phyloP scores from a whole-genome alignment of 2,888 invertebrate species.

The Cephonodes hylas region DNA sequence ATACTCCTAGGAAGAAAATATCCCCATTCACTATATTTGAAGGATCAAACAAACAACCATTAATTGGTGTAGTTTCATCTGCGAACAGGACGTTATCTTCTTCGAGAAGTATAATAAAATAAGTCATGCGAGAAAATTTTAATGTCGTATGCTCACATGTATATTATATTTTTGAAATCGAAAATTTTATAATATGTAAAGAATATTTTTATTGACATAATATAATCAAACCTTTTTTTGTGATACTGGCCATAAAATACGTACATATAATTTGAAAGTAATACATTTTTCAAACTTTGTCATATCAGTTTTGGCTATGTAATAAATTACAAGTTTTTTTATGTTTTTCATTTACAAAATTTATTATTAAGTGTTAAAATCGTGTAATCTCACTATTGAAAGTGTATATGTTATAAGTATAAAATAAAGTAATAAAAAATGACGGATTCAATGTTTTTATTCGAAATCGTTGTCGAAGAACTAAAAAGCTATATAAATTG shows the following conservation, averaged over 20 bases:
- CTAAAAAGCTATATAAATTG: constrained; percentile 45
- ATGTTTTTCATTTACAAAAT: constrained; percentile 22
- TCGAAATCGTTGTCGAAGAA: constrained; percentile 58
- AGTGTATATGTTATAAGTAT: constrained; percentile 20
- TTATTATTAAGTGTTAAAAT: constrained; percentile 19
- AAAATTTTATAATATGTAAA: too few species aligned
- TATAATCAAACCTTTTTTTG: background rate
- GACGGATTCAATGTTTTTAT: constrained; percentile 68
- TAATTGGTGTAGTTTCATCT: constrained; percentile 21
- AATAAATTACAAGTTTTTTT: constrained; percentile 47
- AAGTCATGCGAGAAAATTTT: background rate
- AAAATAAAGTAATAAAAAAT: constrained; percentile 35
- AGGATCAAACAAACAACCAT: constrained; percentile 14
- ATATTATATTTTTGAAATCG: too few species aligned
- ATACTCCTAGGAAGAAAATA: constrained; percentile 49
- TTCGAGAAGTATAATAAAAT: constrained; percentile 14
- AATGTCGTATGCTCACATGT: background rate
- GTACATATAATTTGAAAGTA: background rate
- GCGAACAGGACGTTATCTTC: constrained; percentile 22
- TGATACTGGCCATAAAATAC: background rate
- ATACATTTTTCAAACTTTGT: constrained; percentile 18
- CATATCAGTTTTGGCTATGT: constrained; percentile 39
- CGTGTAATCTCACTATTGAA: constrained; percentile 16
- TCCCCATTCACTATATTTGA: constrained; percentile 33
- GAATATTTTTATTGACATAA: background rate